Base-by-base conservation (phyloP, 2,797 vertebrate species). In the Manis pentadactyla region DNA sequence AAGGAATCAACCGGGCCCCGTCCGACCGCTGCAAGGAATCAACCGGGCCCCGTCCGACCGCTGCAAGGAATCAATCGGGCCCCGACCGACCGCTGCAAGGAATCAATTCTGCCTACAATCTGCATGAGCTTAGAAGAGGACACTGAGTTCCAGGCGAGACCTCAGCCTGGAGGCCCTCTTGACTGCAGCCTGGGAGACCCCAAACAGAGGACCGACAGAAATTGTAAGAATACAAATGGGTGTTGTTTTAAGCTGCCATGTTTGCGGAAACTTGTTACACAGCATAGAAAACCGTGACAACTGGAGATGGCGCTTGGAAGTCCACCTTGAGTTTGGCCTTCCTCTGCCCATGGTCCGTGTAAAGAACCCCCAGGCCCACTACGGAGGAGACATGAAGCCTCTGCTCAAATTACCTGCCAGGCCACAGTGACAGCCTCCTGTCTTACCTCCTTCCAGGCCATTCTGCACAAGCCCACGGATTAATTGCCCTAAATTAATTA, bases 331-430 rank as follows among this genome's bases (percentile, higher is more conserved):
- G 21, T 23, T 10, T 27, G 17, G 55, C 63, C 61, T 93, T 4
- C 2, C n/a, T 77, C 34, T 25, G 49, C 39, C n/a, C 46, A 0
- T 0, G 5, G 63, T 0, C 4, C 19, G 18, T 29, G 29, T 53
- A 11, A 2, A 17, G 69, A 31, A n/a, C 31, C 66, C 34, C 29
- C 57, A 7, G 27, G 34, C 59, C 77, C 68, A 8, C 11, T 13
- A 2, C 14, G 4, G 42, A 31, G 59, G 27, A n/a, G 57, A 15
- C 19, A 1, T 1, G 19, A 85, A 23, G 31, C 19, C 15, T 31
- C 37, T 37, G 79, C 51, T 86, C 55, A 21, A 10, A 12, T 3
- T 6, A 5, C 7, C n/a, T 23, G 61, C 57, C 42, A 9, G 51
- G 31, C 74, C 25, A 12, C 17, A 57, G 59, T 7, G 1, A 39